Conservation (phyloP, 2,797 vertebrate genomes). For the Telmatherina bonti region DNA sequence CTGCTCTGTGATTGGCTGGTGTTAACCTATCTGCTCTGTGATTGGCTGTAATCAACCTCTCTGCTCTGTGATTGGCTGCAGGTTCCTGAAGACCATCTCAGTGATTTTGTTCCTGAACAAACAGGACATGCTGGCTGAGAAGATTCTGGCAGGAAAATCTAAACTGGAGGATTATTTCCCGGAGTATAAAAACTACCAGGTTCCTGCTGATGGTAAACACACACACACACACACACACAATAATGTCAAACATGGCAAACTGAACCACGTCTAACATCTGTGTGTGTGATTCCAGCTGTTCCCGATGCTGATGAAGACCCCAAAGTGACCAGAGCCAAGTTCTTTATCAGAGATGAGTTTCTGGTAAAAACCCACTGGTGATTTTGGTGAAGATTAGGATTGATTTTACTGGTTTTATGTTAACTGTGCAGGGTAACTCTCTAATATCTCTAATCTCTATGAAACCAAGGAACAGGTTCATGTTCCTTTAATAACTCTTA, state of each 20-base stretch:
- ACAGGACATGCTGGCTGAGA: conserved; percentile 99
- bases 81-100: conserved; percentile 95
- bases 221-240: no score
- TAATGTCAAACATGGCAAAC: not conserved
- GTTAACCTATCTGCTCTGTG: not conserved
- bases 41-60: not conserved
- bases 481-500: no score
- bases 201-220: conserved; percentile 89
- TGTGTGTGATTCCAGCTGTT: conserved; percentile 81
- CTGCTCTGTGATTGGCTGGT: no score
- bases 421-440: no score
- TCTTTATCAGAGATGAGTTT: conserved; percentile 98
- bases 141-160: conserved; percentile 99
- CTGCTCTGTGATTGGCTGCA: conserved; percentile 22
- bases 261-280: not conserved
- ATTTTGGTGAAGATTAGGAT: not conserved
- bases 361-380: conserved; percentile 80
- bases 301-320: conserved; percentile 97
- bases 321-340: conserved; percentile 98
- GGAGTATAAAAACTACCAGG: conserved; percentile 92
- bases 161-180: conserved; percentile 99
- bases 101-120: conserved; percentile 99
- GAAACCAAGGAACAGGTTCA: no score
- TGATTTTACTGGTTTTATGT: no score
- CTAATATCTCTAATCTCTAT: no score